A percentile compares a stretch with the other conserved stretches of the same genome.
These are phyloP conservation scores for Neodiprion lecontei DNA, from an alignment of 1,140 invertebrate genomes.

Conservation along the genomic window DNA sequence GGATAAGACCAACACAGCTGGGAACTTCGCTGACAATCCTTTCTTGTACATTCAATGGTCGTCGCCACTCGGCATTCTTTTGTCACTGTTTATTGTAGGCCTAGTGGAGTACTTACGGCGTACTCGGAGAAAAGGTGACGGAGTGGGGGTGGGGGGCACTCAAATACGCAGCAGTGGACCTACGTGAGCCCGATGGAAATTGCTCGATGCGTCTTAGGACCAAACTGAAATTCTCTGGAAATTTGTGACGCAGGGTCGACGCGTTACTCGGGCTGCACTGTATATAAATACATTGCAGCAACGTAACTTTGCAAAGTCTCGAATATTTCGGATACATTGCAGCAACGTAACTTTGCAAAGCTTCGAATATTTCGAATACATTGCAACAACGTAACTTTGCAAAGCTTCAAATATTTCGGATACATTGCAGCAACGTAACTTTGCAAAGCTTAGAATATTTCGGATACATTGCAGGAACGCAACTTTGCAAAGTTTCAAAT, in stretches of 20 bases:
- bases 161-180: constrained; percentile 16
- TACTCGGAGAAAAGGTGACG: neutral
- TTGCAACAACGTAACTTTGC: too few relatives aligned
- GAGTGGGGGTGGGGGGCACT: constrained; percentile 7
- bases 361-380: too few relatives aligned
- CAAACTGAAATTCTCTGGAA: constrained; percentile 13
- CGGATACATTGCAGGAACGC: too few relatives aligned
- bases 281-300: too few relatives aligned
- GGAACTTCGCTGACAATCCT: constrained; percentile 27
- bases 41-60: constrained; percentile 23
- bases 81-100: constrained; percentile 34
- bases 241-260: constrained; percentile 27
- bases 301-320: too few relatives aligned
- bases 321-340: too few relatives aligned
- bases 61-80: constrained; percentile 33
- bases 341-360: too few relatives aligned
- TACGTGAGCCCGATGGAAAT: constrained; percentile 25
- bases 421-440: too few relatives aligned
- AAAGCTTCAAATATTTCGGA: too few relatives aligned
- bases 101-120: constrained; percentile 3
- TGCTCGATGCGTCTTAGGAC: constrained; percentile 2
- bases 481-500: too few relatives aligned
- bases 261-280: neutral
- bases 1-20: neutral
- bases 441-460: too few relatives aligned